Conservation (phyloP, 2,797 vertebrate species). For the Eulemur rubriventer region DNA sequence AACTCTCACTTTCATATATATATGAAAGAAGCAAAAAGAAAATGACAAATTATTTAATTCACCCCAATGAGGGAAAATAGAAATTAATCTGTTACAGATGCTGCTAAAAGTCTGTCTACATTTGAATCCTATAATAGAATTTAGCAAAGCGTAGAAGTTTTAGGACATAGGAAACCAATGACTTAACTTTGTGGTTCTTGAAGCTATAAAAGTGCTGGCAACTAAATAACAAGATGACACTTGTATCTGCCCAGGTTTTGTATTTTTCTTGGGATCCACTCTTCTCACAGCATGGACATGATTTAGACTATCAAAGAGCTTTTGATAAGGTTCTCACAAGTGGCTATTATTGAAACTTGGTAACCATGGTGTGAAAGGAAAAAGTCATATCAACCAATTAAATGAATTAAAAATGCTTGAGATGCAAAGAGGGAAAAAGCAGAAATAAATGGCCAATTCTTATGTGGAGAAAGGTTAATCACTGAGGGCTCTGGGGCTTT, state of each 20-base stretch:
- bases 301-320: slow-evolving; percentile 77
- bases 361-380: slow-evolving; percentile 71
- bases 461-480: slow-evolving; percentile 70
- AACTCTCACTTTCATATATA: not conserved
- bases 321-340: slow-evolving; percentile 77
- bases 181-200: not conserved
- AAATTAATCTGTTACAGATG: slow-evolving; percentile 34
- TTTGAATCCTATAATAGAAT: slow-evolving; percentile 7
- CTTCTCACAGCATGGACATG: slow-evolving; percentile 70
- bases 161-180: not conserved
- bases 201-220: not conserved
- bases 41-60: not conserved
- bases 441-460: slow-evolving; percentile 71
- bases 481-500: slow-evolving; percentile 33
- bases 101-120: not conserved
- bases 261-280: slow-evolving; percentile 59
- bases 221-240: slow-evolving; percentile 31
- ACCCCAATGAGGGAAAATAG: not conserved
- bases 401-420: slow-evolving; percentile 70
- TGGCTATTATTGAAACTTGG: slow-evolving; percentile 74
- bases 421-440: slow-evolving; percentile 56
- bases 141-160: slow-evolving; percentile 28
- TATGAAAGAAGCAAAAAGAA: not conserved
- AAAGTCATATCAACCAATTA: slow-evolving; percentile 73
- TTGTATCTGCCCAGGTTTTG: not conserved